Evolutionary conservation across 2,888 invertebrate species (phyloP).

Genomic region (Hydroisotoma schaefferi): DNA sequence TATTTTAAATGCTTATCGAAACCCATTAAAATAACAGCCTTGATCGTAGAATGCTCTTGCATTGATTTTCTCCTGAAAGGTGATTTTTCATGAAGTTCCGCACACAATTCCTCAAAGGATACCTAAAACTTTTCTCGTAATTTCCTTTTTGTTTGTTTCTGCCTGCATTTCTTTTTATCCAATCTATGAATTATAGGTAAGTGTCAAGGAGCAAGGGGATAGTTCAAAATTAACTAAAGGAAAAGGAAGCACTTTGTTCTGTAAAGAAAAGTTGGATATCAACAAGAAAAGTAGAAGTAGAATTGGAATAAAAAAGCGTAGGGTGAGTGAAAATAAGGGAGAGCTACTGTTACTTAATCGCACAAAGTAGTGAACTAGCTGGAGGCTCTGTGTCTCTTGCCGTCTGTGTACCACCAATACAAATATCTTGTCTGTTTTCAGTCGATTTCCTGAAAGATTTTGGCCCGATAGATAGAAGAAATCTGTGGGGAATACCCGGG

Average conservation of each 20-base stretch:
- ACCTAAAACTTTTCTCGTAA: too few relatives aligned
- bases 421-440: constrained; percentile 19
- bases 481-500: constrained; percentile 22
- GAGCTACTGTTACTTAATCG: constrained; percentile 6
- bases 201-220: constrained; percentile 8
- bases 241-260: constrained; percentile 19
- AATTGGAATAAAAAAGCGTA: too few relatives aligned
- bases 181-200: constrained; percentile 8
- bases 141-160: too few relatives aligned
- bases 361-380: too few relatives aligned
- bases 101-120: too few relatives aligned
- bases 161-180: too few relatives aligned
- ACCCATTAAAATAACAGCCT: not conserved
- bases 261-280: constrained; percentile 8
- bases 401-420: constrained; percentile 9
- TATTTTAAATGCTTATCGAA: constrained; percentile 1
- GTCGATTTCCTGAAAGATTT: constrained; percentile 20
- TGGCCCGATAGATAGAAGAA: constrained; percentile 18
- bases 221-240: constrained; percentile 13
- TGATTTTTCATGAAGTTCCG: too few relatives aligned
- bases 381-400: too few relatives aligned
- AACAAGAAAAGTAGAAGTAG: not conserved
- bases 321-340: too few relatives aligned
- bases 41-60: too few relatives aligned
- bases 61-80: too few relatives aligned